phyloP scores from a whole-genome alignment of 2,888 invertebrate species.

The Chrysodeixis includens region DNA sequence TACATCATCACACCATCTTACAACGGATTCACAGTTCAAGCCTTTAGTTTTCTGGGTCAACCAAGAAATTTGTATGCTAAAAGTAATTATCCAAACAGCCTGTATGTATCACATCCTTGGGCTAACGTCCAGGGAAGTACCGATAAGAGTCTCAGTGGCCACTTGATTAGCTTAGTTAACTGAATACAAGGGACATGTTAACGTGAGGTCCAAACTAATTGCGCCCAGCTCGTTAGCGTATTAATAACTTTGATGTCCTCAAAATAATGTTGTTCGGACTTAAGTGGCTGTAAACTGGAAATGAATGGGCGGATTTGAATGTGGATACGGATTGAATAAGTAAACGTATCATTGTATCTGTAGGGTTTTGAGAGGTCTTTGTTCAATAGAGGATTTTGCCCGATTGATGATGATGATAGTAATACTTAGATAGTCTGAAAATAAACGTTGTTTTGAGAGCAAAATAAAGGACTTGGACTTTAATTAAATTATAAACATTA shows the following conservation, averaged over 20 bases:
- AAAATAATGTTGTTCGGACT: conserved; percentile 13
- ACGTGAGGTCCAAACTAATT: conserved; percentile 49
- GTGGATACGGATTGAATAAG: background rate
- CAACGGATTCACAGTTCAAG: background rate
- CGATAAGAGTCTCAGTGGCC: conserved; percentile 67
- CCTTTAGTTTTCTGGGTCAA: background rate
- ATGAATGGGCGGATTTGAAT: background rate
- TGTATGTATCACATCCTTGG: conserved; percentile 48
- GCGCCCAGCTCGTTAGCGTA: conserved; percentile 46
- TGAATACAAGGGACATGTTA: conserved; percentile 56
- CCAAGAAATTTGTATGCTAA: background rate
- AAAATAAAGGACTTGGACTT: too few species aligned
- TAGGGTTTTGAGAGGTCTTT: too few species aligned
- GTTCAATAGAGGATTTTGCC: too few species aligned
- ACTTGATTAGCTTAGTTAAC: conserved; percentile 71
- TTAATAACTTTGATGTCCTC: conserved; percentile 39
- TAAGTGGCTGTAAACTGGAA: background rate
- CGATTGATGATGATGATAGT: too few species aligned
- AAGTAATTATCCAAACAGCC: background rate
- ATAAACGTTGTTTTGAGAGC: too few species aligned
- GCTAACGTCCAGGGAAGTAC: conserved; percentile 69
- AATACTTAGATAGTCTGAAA: too few species aligned
- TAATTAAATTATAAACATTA: too few species aligned
- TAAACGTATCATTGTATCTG: background rate
- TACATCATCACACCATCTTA: too few species aligned